A percentile compares a stretch with the other conserved stretches of the same genome.
Conservation (phyloP, 2,113 vertebrate genomes). For the Crotalus tigris region DNA sequence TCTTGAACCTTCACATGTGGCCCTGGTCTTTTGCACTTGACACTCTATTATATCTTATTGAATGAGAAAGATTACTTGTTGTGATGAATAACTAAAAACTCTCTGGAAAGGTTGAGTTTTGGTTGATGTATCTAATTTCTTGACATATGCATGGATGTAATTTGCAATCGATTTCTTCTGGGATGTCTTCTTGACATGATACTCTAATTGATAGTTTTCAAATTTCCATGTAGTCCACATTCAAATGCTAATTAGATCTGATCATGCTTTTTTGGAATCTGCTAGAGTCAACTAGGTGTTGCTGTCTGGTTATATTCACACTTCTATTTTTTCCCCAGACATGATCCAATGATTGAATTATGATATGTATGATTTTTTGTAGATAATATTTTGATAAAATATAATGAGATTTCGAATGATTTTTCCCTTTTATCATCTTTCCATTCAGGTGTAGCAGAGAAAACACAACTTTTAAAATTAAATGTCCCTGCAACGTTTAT, state of each 20-base stretch:
- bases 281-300: background rate
- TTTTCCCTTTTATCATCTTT: background rate
- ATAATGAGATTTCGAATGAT: background rate
- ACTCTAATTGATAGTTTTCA: background rate
- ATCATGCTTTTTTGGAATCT: background rate
- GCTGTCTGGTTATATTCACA: background rate
- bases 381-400: background rate
- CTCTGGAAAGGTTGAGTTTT: background rate
- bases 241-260: background rate
- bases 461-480: slow-evolving; percentile 95
- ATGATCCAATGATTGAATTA: background rate
- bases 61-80: background rate
- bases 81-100: background rate
- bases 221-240: background rate
- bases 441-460: slow-evolving; percentile 88
- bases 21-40: too few relatives aligned
- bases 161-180: background rate
- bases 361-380: background rate
- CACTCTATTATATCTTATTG: background rate
- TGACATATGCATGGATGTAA: background rate
- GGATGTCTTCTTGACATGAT: background rate
- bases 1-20: too few relatives aligned
- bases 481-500: slow-evolving; percentile 98
- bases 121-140: background rate
- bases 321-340: background rate